Evolutionary conservation across 1,140 invertebrate genomes (phyloP).

Genomic region (Drusus annulatus): DNA sequence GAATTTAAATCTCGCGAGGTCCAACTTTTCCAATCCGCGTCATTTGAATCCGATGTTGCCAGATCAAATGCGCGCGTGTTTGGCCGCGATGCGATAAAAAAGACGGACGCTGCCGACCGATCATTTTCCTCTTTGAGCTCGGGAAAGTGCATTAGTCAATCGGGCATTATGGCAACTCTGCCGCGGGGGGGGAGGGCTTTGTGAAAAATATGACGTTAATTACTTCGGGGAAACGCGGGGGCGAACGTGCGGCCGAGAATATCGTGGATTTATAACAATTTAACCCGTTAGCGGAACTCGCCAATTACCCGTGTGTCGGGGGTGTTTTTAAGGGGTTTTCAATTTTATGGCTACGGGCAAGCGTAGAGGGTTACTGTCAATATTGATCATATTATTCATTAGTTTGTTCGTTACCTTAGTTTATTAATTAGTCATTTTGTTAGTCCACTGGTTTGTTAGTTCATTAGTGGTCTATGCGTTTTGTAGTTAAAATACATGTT

Average conservation of each 20-base stretch:
- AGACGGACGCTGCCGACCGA: background rate
- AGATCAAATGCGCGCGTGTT: background rate
- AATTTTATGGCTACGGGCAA: background rate
- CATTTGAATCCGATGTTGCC: constrained; percentile 2
- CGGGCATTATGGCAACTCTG: background rate
- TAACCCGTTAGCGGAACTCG: background rate
- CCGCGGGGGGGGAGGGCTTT: background rate
- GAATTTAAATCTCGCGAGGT: constrained; percentile 10
- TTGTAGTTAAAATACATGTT: too few relatives aligned
- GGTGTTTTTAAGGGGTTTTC: background rate
- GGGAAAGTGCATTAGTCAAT: constrained; percentile 22
- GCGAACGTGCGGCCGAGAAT: background rate
- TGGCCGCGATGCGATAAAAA: too few relatives aligned
- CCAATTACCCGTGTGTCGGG: background rate
- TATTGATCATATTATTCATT: too few relatives aligned
- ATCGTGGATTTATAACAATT: background rate
- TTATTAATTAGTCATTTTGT: too few relatives aligned
- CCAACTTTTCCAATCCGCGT: constrained; percentile 5
- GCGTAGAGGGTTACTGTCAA: too few relatives aligned
- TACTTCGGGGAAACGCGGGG: constrained; percentile 1
- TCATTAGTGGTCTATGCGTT: too few relatives aligned
- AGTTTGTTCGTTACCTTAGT: too few relatives aligned
- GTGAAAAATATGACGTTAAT: constrained; percentile 33
- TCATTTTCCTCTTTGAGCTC: constrained; percentile 4
- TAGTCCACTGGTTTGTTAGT: too few relatives aligned